Evolutionary conservation across 2,113 vertebrate genomes (phyloP).

Genomic region (Urocolius indicus): DNA sequence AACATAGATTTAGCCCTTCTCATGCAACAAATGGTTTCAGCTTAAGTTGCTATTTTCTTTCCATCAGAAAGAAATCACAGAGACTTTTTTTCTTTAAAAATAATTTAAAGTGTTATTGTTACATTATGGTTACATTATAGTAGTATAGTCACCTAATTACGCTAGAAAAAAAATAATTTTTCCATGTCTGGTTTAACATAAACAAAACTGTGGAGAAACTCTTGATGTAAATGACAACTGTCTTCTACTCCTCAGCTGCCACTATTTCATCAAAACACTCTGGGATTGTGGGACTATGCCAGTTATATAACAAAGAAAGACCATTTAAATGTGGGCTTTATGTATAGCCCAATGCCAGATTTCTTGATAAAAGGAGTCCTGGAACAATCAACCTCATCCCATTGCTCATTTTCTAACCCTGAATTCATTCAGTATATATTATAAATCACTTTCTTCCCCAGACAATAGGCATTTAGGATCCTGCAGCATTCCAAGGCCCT

Average conservation of each 20-base stretch:
- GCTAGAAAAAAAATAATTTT: not conserved
- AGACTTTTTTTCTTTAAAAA: not conserved
- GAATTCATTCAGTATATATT: slow-evolving; percentile 4
- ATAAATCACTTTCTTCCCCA: slow-evolving; percentile 24
- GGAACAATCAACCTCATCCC: slow-evolving; percentile 6
- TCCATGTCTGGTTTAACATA: not conserved
- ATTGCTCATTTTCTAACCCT: not conserved
- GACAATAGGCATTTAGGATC: not conserved
- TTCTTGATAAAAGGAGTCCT: slow-evolving; percentile 8
- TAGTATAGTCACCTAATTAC: not conserved
- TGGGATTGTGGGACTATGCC: not conserved
- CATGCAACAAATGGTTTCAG: not conserved
- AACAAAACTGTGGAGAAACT: not conserved
- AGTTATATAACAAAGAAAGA: not conserved
- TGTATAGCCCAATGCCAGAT: not conserved
- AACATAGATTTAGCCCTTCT: not conserved
- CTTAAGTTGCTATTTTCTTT: not conserved
- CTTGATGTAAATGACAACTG: not conserved
- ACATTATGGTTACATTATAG: not conserved
- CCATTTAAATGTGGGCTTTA: not conserved
- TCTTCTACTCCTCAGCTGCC: not conserved
- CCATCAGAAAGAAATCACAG: not conserved
- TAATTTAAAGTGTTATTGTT: not conserved
- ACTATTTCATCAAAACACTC: slow-evolving; percentile 14
- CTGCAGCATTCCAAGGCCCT: not conserved